Percentiles rank a stretch among this genome's conserved stretches.
phyloP scores from a whole-genome alignment of 1,140 invertebrate species.

The Akabosia matsudoensis region DNA sequence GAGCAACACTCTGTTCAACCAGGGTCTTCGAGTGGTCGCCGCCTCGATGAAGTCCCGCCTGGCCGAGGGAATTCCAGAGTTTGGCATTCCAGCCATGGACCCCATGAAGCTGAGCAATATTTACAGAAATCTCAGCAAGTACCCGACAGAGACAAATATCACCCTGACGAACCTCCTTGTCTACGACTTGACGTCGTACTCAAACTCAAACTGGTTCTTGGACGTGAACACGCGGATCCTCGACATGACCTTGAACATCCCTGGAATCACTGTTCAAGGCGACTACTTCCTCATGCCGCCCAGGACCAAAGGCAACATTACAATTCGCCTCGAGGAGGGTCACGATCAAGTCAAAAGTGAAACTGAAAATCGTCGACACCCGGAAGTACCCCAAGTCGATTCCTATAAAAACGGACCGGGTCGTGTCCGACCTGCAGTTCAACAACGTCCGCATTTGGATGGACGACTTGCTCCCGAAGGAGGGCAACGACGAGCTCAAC shows the following conservation, averaged over 20 bases:
- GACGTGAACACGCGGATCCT: conserved; percentile 20
- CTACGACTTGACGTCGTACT: conserved; percentile 7
- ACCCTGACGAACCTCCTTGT: conserved; percentile 10
- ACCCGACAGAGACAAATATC: conserved; percentile 6
- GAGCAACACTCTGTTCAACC: conserved; percentile 18
- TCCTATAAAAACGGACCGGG: conserved; percentile 14
- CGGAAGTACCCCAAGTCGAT: neutral
- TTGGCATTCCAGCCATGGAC: conserved; percentile 23
- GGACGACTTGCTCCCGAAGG: conserved; percentile 13
- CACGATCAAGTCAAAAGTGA: conserved; percentile 16
- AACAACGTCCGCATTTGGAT: neutral
- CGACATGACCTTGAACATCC: conserved; percentile 8
- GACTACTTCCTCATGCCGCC: neutral
- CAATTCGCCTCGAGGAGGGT: conserved; percentile 12
- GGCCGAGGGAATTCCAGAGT: conserved; percentile 16
- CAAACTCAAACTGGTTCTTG: conserved; percentile 22
- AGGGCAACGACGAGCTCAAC: conserved; percentile 19
- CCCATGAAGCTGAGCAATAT: conserved; percentile 3
- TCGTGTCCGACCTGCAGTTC: conserved; percentile 9
- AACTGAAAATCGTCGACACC: conserved; percentile 22
- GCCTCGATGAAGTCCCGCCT: conserved; percentile 15
- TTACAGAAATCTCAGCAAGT: neutral
- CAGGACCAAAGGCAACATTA: conserved; percentile 7
- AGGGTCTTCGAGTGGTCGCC: conserved; percentile 7
- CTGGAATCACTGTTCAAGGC: neutral